Conservation (phyloP, 2,113 vertebrate species). For the Esox niger region DNA sequence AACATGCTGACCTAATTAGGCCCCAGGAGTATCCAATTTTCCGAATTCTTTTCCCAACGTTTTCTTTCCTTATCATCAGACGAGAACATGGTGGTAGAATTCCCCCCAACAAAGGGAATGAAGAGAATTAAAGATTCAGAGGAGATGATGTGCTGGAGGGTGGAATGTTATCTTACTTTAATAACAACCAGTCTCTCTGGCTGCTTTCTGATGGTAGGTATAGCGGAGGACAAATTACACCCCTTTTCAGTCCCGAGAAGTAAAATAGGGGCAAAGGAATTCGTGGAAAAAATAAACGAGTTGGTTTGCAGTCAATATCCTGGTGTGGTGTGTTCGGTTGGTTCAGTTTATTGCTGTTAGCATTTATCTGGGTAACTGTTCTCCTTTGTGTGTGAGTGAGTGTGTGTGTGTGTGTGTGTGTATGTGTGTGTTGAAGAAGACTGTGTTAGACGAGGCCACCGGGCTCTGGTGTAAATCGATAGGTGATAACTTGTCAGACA, state of each 20-base stretch:
- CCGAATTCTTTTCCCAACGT: slow-evolving; percentile 14
- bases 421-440: background rate
- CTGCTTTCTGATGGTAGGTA: too few species aligned
- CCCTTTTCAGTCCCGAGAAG: too few species aligned
- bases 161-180: background rate
- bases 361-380: too few species aligned
- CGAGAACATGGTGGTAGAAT: slow-evolving; percentile 2
- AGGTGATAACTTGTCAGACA: too few species aligned
- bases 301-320: too few species aligned
- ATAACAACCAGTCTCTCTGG: background rate
- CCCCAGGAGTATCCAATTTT: slow-evolving; percentile 34
- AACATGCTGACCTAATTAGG: slow-evolving; percentile 47
- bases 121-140: slow-evolving; percentile 11
- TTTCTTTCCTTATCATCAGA: slow-evolving; percentile 18
- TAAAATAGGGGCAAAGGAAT: too few species aligned
- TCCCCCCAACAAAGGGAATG: background rate
- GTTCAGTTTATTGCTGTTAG: too few species aligned
- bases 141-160: slow-evolving; percentile 1
- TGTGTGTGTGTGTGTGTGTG: background rate
- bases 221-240: too few species aligned
- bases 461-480: too few species aligned
- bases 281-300: too few species aligned
- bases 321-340: too few species aligned
- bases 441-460: background rate
- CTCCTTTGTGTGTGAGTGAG: background rate